Base-by-base conservation (phyloP, 2,888 invertebrate genomes). In the Geotrupes spiniger region DNA sequence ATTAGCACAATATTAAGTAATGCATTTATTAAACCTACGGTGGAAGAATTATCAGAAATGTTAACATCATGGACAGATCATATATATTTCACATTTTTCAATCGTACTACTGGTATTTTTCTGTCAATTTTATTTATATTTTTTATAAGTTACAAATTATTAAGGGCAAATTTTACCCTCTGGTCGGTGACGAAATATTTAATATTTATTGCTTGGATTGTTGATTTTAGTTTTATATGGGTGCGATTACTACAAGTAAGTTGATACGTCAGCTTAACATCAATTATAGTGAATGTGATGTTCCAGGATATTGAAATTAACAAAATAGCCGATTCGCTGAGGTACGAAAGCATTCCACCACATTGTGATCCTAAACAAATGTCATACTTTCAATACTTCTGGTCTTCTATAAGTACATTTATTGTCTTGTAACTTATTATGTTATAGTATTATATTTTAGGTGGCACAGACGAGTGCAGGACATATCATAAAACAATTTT, bases 141-240 rank as follows among this genome's bases (percentile, higher is more conserved):
- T 5, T 41, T 46, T 17, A 39, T 53, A n/a, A 53, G 53, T 42
- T 55, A 49, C 31, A 55, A 55, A 26, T 27, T 55, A 10, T 17
- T 55, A n/a, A 51, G 27, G 36, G 51, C 55, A 11, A 51, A 51
- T 17, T 50, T 51, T 29, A 55, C 53, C 10, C 25, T 55, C 2
- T 51, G 49, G 45, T 41, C 38, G n/a, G 51, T 55, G 2, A 21
- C 44, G 8, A 51, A 53, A 33, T 53, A 53, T 39, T 46, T 55
- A 28, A n/a, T 55, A n/a, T 51, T 55, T 36, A 16, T 55, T 9
- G 55, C 46, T 27, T 55, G 53, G 53, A 14, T 55, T 17, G 14
- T 40, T 4, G 55, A 55, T 55, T 55, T 50, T 48, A 48, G 48
- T 6, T 55, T 55, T 26, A 53, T 46, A 11, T 55, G 55, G 55